Evolutionary conservation across 1,140 invertebrate genomes (phyloP), one percentile per base, ranked within the genome.

Genomic region (Amphibalanus amphitrite): DNA sequence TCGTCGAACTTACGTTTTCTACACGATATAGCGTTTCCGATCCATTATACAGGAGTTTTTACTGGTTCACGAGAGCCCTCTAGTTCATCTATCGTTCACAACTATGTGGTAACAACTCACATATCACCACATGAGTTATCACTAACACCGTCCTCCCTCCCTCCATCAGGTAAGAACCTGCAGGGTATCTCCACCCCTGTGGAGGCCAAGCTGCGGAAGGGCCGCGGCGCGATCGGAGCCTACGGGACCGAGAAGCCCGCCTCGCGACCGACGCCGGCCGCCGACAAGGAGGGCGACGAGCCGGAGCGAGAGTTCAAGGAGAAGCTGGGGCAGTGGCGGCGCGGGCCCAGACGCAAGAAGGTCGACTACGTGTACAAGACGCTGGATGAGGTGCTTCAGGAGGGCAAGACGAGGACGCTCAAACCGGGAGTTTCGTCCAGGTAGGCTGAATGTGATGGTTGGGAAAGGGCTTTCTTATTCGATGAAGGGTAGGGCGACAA

Each of bases 171-270:
- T 59, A 97, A 97, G 82, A 86, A 91, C 74, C 82, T 95, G 29
- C 95, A 98, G 81, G 97, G 97, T 78, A 98, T 98, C 71, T 88
- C 89, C 20, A 89, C 90, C 65, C 97, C 97, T 0, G 91, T 99
- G 29, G 91, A 96, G 81, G 96, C 95, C 0, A 87, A 89, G 74
- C 80, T 95, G 40, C 83, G 97, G 40, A 95, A 93, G 82, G 96
- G 96, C 33, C 84, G 92, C 78, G 94, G 93, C 40, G 95, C 95
- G 1, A 93, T 98, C 75, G 86, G 85, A 76, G 90, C 90, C 0
- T 94, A 93, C 81, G 91, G 91, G 17, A 88, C 89, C 0, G 91
- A 93, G 77, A 83, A 84, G 70, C 70, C 73, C 69, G 80, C 75
- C 71, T 80, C 76, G 69, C 81, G 80, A 77, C 84, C 77, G 84